Evolutionary conservation across 2,113 vertebrate species (phyloP), one percentile per base, ranked within the genome.

Genomic region (Erythrolamprus reginae): DNA sequence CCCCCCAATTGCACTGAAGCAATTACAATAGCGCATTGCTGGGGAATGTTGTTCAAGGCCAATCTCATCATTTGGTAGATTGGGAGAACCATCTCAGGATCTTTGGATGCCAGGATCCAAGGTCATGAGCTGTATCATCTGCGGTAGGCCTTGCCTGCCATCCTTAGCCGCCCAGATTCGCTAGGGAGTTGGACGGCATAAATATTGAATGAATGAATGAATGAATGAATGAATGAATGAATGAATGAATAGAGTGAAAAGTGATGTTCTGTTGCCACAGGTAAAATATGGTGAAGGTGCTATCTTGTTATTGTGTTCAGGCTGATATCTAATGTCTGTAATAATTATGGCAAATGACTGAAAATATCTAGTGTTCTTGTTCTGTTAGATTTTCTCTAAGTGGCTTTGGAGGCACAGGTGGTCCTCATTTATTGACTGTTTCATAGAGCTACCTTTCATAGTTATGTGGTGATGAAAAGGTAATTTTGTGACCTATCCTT

Each of bases 281-380:
- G 38, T 42, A 38, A 42, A 77, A 7, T 42, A 21, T 17, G 70
- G 7, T 17, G 65, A 77, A 77, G 17, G n/a, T 38, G 17, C 15
- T 33, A 77, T 77, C 33, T 38, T 77, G 17, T 42, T 38, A 77
- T 42, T 77, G 6, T 42, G 17, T 9, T 77, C 17, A 4, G 17
- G 33, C 33, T 42, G 47, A 50, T 28, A 19, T n/a, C n/a, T n/a
- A n/a, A n/a, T 51, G 19, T 89, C 92, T 87, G n/a, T n/a, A 93
- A 88, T 77, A 90, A 92, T 95, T 94, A 47, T 42, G 70, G 89
- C 91, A 58, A 84, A 83, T 52, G 45, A 55, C 1, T n/a, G 26
- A n/a, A 56, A 84, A 93, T 12, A 5, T 55, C n/a, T 87, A 56
- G 47, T 77, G 58, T 65, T 23, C 15, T 51, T 21, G 47, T 42